Base-by-base conservation (phyloP, 2,888 invertebrate genomes). In the Ctena decussata region DNA sequence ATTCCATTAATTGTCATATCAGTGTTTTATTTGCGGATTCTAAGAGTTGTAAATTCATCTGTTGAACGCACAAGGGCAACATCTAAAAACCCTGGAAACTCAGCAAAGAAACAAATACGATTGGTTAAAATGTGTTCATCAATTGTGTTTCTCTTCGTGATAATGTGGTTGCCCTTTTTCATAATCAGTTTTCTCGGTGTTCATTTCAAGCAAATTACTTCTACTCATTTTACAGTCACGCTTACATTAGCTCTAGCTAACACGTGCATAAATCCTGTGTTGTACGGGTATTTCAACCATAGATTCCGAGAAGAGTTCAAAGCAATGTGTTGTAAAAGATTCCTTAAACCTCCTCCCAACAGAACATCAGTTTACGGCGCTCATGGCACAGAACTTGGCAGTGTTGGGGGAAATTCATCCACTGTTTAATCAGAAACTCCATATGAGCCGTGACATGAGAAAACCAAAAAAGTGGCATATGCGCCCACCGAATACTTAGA, bases 221-320 rank as follows among this genome's bases (percentile, higher is more conserved):
- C 92, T 1, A 90, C 89, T 2, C 89, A 92, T 60, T 91, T 92
- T 75, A 91, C 90, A 27, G 75, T 83, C 44, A 90, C 92, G 11
- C 82, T 92, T 30, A 91, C 89, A 44, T 39, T 92, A 39, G 90
- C 91, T 0, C 85, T 91, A n/a, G 73, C 86, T 6, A 92, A 90
- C 76, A 89, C 91, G 5, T 90, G 91, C 60, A 83, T 86, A 53
- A 92, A 92, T 76, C 92, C 92, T n/a, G n/a, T 92, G 11, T 78
- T 92, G 35, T 92, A 92, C 80, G 92, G 92, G 41, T 91, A 91
- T 80, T 92, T 92, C 71, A 92, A 92, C 77, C 82, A 82, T 21
- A 84, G 87, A 53, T 86, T 91, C 46, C 32, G 91, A 30, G 84
- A 85, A 41, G 91, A 91, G 69, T 89, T 91, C 77, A 85, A 83